Evolutionary conservation across 2,113 vertebrate genomes (phyloP), one percentile per base, ranked within the genome.

Genomic region (Strix uralensis): DNA sequence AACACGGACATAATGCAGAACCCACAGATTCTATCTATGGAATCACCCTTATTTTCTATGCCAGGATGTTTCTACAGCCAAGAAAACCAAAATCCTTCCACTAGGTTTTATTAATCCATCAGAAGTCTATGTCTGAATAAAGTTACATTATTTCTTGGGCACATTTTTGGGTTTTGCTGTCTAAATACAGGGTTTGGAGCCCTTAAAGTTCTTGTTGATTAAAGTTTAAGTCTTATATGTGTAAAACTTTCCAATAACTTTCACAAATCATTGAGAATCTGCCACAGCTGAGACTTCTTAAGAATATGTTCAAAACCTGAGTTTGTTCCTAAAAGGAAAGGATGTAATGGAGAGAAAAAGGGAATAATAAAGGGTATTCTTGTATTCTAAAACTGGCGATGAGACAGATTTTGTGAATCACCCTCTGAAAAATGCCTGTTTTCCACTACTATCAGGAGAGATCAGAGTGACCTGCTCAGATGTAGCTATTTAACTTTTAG

Each of bases 151-250:
- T 47, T 65, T 59, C 8, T 57, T 47, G 5, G 25, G 21, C 8
- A 26, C 0, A 1, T 34, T 46, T 25, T 73, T 40, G 17, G 1
- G 2, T 73, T 73, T 71, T 62, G 1, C 15, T 58, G 3, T 61
- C 4, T 69, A 65, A 46, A 36, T 67, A n/a, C 5, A 42, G 4
- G 1, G 2, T 83, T 81, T 55, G 20, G 10, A 79, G 15, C 3
- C 20, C 12, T 29, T 73, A 14, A 54, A 83, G 13, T n/a, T 83
- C 51, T 57, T 87, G 6, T 10, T 75, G 36, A 81, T 38, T 6
- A 30, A 81, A 62, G 2, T 49, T 58, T 61, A 44, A 21, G 15
- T 25, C 7, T 72, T 54, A 8, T 20, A 40, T 13, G 5, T 58
- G 26, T n/a, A 83, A 86, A 78, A 36, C 2, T 77, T 85, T 5